Evolutionary conservation across 2,888 invertebrate genomes (phyloP).

Genomic region (Yponomeuta evonymella): DNA sequence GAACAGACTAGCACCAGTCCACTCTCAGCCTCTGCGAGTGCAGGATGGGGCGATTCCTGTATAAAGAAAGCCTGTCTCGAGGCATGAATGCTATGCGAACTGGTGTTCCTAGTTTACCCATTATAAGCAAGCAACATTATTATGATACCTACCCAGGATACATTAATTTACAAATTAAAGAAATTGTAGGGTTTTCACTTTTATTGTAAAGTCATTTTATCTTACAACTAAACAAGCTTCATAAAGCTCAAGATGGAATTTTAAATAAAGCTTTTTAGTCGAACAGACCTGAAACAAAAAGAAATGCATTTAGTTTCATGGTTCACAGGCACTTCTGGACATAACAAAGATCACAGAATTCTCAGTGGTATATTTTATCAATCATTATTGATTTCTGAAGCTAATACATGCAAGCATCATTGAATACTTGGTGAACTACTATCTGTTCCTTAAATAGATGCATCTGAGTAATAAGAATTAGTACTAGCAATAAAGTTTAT

Average conservation of each 20-base stretch:
- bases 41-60: too few relatives aligned
- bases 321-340: constrained; percentile 17
- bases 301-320: constrained; percentile 30
- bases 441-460: neutral
- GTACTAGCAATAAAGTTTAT: too few relatives aligned
- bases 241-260: constrained; percentile 60
- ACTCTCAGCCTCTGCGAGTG: too few relatives aligned
- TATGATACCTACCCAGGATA: too few relatives aligned
- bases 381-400: constrained; percentile 65
- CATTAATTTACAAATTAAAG: neutral
- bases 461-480: too few relatives aligned
- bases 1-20: too few relatives aligned
- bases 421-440: constrained; percentile 29
- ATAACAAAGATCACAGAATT: constrained; percentile 17
- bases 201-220: constrained; percentile 54
- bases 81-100: too few relatives aligned
- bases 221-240: constrained; percentile 69
- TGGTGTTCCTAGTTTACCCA: too few relatives aligned
- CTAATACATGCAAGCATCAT: constrained; percentile 79
- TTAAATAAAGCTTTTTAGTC: constrained; percentile 77
- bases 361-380: constrained; percentile 47
- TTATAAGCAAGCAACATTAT: too few relatives aligned
- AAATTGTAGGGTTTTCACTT: constrained; percentile 20
- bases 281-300: constrained; percentile 82
- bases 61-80: too few relatives aligned